phyloP scores from a whole-genome alignment of 2,797 vertebrate genomes.

The Myoxocephalus aenaeus region DNA sequence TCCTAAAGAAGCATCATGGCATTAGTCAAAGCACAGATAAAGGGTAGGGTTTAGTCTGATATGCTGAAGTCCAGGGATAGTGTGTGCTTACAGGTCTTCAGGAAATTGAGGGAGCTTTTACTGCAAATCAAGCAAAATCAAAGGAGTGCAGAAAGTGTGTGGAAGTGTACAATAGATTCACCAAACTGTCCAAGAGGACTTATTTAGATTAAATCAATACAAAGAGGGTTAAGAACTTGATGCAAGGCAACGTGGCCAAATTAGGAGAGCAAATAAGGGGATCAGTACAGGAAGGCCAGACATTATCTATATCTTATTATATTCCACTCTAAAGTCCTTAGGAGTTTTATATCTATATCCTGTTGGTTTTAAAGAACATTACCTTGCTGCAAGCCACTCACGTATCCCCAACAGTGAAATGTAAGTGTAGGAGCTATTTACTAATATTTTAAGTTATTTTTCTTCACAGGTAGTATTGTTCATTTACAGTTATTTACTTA shows the following conservation, averaged over 20 bases:
- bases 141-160: slow-evolving; percentile 6
- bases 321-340: slow-evolving; percentile 4
- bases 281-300: slow-evolving; percentile 4
- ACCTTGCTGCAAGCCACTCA: neutral
- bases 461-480: too few species aligned
- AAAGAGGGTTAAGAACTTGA: slow-evolving; percentile 1
- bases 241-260: neutral
- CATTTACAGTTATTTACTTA: too few species aligned
- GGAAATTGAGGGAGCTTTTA: neutral
- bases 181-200: slow-evolving; percentile 11
- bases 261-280: slow-evolving; percentile 13
- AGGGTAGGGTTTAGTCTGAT: neutral
- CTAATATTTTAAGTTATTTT: too few species aligned
- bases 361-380: slow-evolving; percentile 8
- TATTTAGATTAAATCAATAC: slow-evolving; percentile 17
- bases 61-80: neutral
- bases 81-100: neutral
- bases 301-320: slow-evolving; percentile 15
- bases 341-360: slow-evolving; percentile 9
- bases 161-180: slow-evolving; percentile 11
- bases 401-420: neutral
- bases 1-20: neutral
- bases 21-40: neutral
- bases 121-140: slow-evolving; percentile 17
- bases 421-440: too few species aligned